Percentiles rank a stretch among this genome's conserved stretches.
These are phyloP conservation scores for Dendrolimus pini DNA, from an alignment of 2,888 invertebrate species.

Conservation along the genomic window DNA sequence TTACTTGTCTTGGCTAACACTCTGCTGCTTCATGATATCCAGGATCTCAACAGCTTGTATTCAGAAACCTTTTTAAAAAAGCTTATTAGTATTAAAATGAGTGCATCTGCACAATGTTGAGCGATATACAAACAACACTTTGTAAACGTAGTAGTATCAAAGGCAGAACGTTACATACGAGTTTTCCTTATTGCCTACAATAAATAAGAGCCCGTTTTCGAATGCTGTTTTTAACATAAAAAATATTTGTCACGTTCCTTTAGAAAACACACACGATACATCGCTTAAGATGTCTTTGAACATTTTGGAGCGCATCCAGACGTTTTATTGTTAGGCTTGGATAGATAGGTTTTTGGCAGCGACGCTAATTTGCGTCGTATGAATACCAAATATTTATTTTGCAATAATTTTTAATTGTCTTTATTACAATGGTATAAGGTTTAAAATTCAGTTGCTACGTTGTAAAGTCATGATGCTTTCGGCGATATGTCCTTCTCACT, in stretches of 20 bases:
- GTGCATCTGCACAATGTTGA: not conserved
- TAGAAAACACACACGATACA: conserved; percentile 10
- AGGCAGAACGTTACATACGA: not conserved
- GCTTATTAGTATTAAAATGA: no score
- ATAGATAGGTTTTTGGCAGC: conserved; percentile 43
- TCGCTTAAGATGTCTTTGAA: conserved; percentile 21
- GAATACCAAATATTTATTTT: conserved; percentile 13
- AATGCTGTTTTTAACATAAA: conserved; percentile 10
- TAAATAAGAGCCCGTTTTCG: not conserved
- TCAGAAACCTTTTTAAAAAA: no score
- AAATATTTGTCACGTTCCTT: conserved; percentile 1
- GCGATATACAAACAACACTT: not conserved
- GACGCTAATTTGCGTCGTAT: conserved; percentile 24
- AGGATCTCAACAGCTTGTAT: no score
- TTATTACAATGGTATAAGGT: conserved; percentile 22
- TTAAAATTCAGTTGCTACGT: conserved; percentile 10
- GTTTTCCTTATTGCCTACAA: not conserved
- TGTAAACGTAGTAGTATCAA: not conserved
- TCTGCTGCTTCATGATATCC: no score
- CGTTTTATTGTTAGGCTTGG: conserved; percentile 38
- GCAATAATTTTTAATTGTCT: conserved; percentile 12
- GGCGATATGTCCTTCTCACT: not conserved
- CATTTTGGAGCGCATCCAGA: conserved; percentile 42
- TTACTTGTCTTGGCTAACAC: no score
- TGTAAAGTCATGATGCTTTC: not conserved